Evolutionary conservation across 2,113 vertebrate genomes (phyloP), one percentile per base, ranked within the genome.

Genomic region (Symphodus melops): DNA sequence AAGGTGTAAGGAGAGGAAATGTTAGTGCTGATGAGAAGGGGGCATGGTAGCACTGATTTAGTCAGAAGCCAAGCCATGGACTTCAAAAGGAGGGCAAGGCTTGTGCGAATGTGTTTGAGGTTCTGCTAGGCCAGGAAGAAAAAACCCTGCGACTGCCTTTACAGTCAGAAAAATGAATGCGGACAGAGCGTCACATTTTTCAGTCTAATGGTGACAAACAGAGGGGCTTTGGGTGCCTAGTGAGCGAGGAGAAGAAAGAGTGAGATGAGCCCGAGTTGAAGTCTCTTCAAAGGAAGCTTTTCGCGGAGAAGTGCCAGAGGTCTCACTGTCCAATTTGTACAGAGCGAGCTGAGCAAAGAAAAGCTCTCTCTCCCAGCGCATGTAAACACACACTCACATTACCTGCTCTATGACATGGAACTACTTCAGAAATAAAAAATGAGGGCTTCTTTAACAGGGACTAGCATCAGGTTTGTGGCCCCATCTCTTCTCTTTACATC

Each of bases 181-280:
- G 21, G 86, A 88, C 69, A 88, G 83, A 87, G 86, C 77, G 77
- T 67, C 69, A 51, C 84, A 86, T 88, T 86, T 84, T 79, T 90
- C 78, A 85, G 83, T 75, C 82, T 91, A 92, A 92, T 90, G 82
- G 92, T 88, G 85, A 88, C 91, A 92, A 93, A 92, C 87, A 91
- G 79, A 87, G 87, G 72, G 57, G 63, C 85, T 92, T 84, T 91
- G 83, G 82, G 86, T 90, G 82, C 74, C 82, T 72, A 75, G 84
- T 55, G 82, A 85, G 88, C 49, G 68, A 89, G 83, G 77, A 89
- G 84, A 92, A 91, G 82, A 90, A 91, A 89, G 84, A 79, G 60
- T 70, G 75, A 81, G 71, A 82, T 62, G 86, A 82, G 83, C 67
- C 68, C 74, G 74, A 85, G 84, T 55, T 83, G 79, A 80, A 87